phyloP scores from a whole-genome alignment of 2,113 vertebrate genomes.

The Mus musculus region DNA sequence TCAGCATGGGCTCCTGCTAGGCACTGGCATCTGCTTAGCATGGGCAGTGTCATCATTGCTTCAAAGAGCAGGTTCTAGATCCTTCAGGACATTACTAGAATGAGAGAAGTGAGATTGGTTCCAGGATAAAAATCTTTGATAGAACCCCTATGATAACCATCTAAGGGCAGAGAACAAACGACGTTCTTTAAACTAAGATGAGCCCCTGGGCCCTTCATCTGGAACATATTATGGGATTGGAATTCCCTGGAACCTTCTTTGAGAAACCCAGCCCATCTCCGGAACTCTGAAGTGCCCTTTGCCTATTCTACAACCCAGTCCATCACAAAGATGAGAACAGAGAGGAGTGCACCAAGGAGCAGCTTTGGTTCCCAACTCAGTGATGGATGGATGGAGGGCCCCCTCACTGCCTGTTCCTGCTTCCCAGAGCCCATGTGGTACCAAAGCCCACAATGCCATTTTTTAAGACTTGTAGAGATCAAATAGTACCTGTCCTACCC shows the following conservation, averaged over 20 bases:
- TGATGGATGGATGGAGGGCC: neutral
- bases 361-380: accelerated
- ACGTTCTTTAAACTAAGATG: neutral
- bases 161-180: neutral
- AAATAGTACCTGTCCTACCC: accelerated
- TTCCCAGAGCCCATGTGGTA: accelerated
- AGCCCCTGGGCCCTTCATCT: neutral
- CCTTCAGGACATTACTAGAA: accelerated
- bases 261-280: neutral
- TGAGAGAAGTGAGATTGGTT: neutral
- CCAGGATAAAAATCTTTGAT: neutral
- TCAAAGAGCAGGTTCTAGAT: neutral
- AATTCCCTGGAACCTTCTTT: neutral
- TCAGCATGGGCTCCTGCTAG: too few relatives aligned
- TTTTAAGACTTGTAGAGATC: neutral
- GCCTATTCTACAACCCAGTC: neutral
- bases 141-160: too few relatives aligned
- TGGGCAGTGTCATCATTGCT: neutral
- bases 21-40: too few relatives aligned
- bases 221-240: neutral
- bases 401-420: accelerated
- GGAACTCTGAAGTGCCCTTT: accelerated
- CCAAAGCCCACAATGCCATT: neutral
- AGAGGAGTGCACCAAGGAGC: too few relatives aligned
- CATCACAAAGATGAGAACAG: accelerated